phyloP scores from a whole-genome alignment of 1,140 invertebrate genomes.

The Patella vulgata region DNA sequence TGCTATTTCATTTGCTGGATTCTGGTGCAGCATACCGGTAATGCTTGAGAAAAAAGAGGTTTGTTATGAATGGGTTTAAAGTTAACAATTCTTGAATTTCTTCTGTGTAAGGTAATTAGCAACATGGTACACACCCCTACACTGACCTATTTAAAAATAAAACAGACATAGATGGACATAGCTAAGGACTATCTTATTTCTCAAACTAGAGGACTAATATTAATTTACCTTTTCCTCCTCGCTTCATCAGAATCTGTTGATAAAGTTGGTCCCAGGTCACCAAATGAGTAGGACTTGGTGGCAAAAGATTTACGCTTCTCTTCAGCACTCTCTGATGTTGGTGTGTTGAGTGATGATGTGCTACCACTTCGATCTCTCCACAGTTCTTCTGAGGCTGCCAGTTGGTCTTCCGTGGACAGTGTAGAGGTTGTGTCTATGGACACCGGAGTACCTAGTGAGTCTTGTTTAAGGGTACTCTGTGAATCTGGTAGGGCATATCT shows the following conservation, averaged over 20 bases:
- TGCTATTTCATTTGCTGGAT: too few relatives aligned
- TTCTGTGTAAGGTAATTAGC: too few relatives aligned
- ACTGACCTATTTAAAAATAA: too few relatives aligned
- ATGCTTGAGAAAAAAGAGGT: too few relatives aligned
- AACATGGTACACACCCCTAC: too few relatives aligned
- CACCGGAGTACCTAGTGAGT: conserved; percentile 18
- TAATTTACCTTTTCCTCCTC: conserved; percentile 20
- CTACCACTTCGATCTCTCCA: conserved; percentile 43
- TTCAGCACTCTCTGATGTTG: conserved; percentile 8
- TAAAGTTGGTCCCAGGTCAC: conserved; percentile 35
- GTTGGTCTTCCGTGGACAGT: conserved; percentile 39
- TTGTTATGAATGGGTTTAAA: too few relatives aligned
- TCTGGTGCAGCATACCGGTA: too few relatives aligned
- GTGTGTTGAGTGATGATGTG: conserved; percentile 36
- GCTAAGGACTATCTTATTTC: too few relatives aligned
- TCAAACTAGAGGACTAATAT: too few relatives aligned
- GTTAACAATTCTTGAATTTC: too few relatives aligned
- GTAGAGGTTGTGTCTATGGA: conserved; percentile 29
- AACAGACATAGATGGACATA: too few relatives aligned
- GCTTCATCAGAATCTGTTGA: conserved; percentile 42
- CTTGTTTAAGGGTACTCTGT: conserved; percentile 26
- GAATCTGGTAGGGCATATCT: conserved; percentile 37
- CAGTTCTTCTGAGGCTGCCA: conserved; percentile 38
- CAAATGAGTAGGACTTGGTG: conserved; percentile 47
- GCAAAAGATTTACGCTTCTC: conserved; percentile 37